A percentile compares a stretch with the other conserved stretches of the same genome.
These are phyloP conservation scores for Agriotes lineatus DNA, from an alignment of 2,888 invertebrate species.

Conservation along the genomic window DNA sequence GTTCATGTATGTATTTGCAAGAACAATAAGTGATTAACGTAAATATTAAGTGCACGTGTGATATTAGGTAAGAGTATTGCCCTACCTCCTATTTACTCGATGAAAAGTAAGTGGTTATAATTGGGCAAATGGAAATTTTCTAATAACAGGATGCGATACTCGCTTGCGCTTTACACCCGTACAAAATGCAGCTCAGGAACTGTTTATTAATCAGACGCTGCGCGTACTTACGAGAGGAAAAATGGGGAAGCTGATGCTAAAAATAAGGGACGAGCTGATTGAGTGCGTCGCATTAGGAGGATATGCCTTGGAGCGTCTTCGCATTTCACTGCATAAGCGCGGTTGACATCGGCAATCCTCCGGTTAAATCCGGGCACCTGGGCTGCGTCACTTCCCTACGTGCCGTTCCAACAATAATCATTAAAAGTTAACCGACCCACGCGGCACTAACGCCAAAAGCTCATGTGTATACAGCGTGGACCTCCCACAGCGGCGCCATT, in stretches of 20 bases:
- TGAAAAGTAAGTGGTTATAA: too few species aligned
- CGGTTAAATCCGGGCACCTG: constrained; percentile 29
- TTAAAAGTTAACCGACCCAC: constrained; percentile 17
- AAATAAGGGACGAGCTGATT: constrained; percentile 18
- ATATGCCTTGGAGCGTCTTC: constrained; percentile 20
- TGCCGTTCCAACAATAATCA: constrained; percentile 13
- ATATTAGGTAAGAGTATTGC: too few species aligned
- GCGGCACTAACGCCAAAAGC: constrained; percentile 1
- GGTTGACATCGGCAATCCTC: constrained; percentile 26
- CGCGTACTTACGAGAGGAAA: too few species aligned
- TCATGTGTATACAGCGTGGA: neutral
- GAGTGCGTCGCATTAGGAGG: constrained; percentile 11
- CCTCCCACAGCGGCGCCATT: neutral
- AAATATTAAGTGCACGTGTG: too few species aligned
- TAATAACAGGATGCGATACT: too few species aligned
- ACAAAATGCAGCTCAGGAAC: too few species aligned
- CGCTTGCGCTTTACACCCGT: too few species aligned
- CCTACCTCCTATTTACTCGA: too few species aligned
- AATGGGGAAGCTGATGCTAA: neutral
- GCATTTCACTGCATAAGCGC: constrained; percentile 30
- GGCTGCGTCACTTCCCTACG: constrained; percentile 12
- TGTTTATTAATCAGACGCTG: too few species aligned
- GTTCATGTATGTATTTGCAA: too few species aligned
- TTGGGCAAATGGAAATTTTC: too few species aligned
- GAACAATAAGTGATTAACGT: too few species aligned